Evolutionary conservation across 37 sponge, comb jelly and placozoan species (phyloP).

Genomic region (Mnemiopsis leidyi): DNA sequence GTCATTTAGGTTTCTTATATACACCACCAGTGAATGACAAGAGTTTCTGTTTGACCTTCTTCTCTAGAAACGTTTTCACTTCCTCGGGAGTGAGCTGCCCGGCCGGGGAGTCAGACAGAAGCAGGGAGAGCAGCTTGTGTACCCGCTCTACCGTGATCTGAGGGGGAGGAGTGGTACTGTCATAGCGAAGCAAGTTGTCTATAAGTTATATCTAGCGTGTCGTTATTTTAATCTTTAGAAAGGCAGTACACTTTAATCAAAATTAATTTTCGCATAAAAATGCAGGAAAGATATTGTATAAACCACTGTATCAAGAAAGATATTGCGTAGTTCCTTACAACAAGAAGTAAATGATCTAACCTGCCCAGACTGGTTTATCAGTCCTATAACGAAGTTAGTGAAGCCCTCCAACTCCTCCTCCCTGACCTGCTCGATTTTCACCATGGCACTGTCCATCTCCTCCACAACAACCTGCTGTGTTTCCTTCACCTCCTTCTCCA

Average conservation of each 20-base stretch:
- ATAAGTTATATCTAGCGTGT: too few relatives aligned
- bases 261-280: too few relatives aligned
- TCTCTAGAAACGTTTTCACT: slow-evolving; percentile 78
- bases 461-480: background rate
- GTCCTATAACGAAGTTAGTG: slow-evolving; percentile 62
- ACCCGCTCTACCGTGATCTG: slow-evolving; percentile 61
- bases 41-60: slow-evolving; percentile 78
- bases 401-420: slow-evolving; percentile 61
- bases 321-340: too few relatives aligned
- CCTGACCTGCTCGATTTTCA: slow-evolving; percentile 43
- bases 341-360: slow-evolving; percentile 14
- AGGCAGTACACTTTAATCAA: too few relatives aligned
- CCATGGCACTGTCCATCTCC: slow-evolving; percentile 66
- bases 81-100: slow-evolving; percentile 66
- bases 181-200: too few relatives aligned
- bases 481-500: slow-evolving; percentile 62
- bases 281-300: too few relatives aligned
- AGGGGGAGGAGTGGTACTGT: background rate
- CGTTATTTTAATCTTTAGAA: too few relatives aligned
- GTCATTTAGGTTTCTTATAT: slow-evolving; percentile 66
- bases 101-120: slow-evolving; percentile 14
- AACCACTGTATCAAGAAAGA: too few relatives aligned
- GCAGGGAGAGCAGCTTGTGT: slow-evolving; percentile 59
- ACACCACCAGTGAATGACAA: slow-evolving; percentile 69
- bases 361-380: slow-evolving; percentile 65